phyloP scores from a whole-genome alignment of 2,888 invertebrate species.

The Plebejus melissa region DNA sequence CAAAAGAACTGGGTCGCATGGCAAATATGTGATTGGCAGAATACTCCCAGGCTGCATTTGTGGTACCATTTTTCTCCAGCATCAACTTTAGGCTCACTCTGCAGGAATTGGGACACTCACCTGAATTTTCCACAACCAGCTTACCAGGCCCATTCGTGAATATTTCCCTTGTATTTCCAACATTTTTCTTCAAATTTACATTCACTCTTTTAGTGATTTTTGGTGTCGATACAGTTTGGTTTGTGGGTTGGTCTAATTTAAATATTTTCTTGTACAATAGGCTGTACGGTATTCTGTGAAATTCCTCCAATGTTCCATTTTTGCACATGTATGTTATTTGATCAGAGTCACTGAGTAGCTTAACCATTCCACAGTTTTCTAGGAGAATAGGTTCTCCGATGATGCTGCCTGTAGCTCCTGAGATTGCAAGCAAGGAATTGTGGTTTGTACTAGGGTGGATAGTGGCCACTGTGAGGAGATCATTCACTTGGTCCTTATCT shows the following conservation, averaged over 20 bases:
- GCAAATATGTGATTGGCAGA: conserved; percentile 82
- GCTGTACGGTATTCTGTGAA: conserved; percentile 59
- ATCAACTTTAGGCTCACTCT: conserved; percentile 80
- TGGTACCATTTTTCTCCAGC: conserved; percentile 75
- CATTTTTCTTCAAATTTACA: conserved; percentile 77
- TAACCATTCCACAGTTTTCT: conserved; percentile 78
- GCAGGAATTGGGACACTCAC: conserved; percentile 84
- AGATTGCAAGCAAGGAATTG: conserved; percentile 83
- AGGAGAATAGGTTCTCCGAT: conserved; percentile 81
- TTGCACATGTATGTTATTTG: conserved; percentile 79
- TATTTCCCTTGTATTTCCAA: conserved; percentile 76
- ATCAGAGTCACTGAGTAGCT: conserved; percentile 77
- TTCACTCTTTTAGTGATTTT: conserved; percentile 69
- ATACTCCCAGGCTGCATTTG: conserved; percentile 80
- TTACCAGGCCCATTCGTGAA: conserved; percentile 81
- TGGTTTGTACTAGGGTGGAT: conserved; percentile 72
- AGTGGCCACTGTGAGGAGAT: conserved; percentile 81
- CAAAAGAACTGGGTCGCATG: conserved; percentile 85
- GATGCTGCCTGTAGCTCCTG: conserved; percentile 84
- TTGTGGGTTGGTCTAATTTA: conserved; percentile 52
- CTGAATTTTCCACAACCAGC: conserved; percentile 84
- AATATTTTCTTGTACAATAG: conserved; percentile 55
- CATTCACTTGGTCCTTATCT: conserved; percentile 84
- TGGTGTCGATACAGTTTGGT: conserved; percentile 52
- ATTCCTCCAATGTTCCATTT: conserved; percentile 78